Base-by-base conservation (phyloP, 2,888 invertebrate species). In the Netelia inedita region DNA sequence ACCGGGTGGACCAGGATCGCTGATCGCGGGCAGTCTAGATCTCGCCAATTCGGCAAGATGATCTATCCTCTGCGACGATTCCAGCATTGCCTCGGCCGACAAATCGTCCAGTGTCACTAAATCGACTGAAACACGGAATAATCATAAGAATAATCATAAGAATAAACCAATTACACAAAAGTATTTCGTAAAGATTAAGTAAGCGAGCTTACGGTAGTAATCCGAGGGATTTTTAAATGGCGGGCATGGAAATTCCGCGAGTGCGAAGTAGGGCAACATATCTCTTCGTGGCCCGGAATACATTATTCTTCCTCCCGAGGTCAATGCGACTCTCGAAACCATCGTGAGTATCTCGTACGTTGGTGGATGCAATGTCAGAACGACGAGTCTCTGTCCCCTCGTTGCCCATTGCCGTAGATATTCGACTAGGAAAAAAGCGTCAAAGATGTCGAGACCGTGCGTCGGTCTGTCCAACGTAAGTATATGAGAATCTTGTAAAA, bases 191-290 rank as follows among this genome's bases (percentile, higher is more conserved):
- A 35, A 35, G 35, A 35, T 6, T 6, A 35, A 59, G 79, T 11
- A 78, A 50, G 82, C 53, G 11, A n/a, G 95, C 97, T 96, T 94
- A 98, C 98, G 95, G 93, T 99, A 99, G 93, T 99, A 99, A 94
- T 99, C 99, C 0, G 98, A 98, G 71, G 98, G 98, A 93, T 99
- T 99, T 94, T 99, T 99, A 94, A 97, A 98, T 0, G 98, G 97
- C 14, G 99, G 99, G 94, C 98, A 99, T 1, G 98, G 98, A 94
- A 98, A 99, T 91, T 98, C 98, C 5, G 96, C 96, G 85, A 95
- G 92, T 5, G 95, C 97, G 94, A 99, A 99, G 94, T 99, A 99
- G 91, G 98, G 97, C 93, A 98, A 96, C 97, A 99, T 97, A 93
- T 98, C 98, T 90, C 97, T 95, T 90, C 98, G 95, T 89, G 96